A percentile compares a stretch with the other conserved stretches of the same genome.
Conservation (phyloP, 1,140 invertebrate genomes). For the Heliconius himera region DNA sequence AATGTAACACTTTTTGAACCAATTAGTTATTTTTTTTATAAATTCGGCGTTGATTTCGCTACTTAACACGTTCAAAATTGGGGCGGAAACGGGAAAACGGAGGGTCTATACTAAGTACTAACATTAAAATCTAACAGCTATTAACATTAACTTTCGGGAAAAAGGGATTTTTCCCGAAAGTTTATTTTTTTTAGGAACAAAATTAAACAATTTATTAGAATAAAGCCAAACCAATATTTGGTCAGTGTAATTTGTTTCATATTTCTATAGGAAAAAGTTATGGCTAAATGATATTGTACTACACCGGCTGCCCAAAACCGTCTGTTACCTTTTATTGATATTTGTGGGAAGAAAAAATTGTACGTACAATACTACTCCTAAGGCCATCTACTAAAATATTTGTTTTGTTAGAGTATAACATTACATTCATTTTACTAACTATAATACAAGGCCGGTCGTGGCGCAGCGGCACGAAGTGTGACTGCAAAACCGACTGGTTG, state of each 20-base stretch:
- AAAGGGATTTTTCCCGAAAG: too few species aligned
- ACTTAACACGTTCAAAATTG: too few species aligned
- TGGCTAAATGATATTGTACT: neutral
- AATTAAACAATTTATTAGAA: neutral
- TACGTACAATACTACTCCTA: neutral
- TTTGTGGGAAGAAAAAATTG: neutral
- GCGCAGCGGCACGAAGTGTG: too few species aligned
- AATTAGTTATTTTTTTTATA: too few species aligned
- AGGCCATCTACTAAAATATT: neutral
- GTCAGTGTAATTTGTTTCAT: neutral
- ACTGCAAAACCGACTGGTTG: too few species aligned
- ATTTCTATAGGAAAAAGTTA: neutral
- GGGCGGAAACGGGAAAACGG: too few species aligned
- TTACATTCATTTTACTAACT: neutral
- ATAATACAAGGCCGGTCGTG: too few species aligned
- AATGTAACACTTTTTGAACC: too few species aligned
- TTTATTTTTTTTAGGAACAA: neutral
- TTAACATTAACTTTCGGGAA: too few species aligned
- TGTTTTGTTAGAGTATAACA: neutral
- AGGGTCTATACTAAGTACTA: too few species aligned
- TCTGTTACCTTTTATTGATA: conserved; percentile 3
- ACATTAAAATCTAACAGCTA: too few species aligned
- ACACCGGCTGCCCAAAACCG: neutral
- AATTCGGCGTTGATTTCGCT: too few species aligned
- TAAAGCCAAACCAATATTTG: neutral